Conservation (phyloP, 2,797 vertebrate genomes). For the Amniataba percoides region DNA sequence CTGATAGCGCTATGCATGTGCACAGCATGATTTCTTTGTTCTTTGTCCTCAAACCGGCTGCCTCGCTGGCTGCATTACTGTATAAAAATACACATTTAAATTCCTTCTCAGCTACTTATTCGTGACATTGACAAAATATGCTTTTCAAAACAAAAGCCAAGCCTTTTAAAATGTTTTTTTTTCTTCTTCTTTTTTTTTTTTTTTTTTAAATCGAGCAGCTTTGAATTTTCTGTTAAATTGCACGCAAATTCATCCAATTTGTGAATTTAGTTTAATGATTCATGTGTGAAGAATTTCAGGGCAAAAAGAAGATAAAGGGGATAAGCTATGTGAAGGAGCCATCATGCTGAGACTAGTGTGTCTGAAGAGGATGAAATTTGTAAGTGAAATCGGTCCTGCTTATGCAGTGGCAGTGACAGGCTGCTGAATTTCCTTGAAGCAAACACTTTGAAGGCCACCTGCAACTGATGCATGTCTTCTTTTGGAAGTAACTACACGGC, state of each 20-base stretch:
- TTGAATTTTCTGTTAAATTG: slow-evolving; percentile 14
- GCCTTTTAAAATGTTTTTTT: slow-evolving; percentile 8
- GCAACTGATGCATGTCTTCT: slow-evolving; percentile 17
- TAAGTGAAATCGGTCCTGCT: slow-evolving; percentile 35
- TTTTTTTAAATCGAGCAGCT: not conserved
- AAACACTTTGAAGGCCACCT: slow-evolving; percentile 14
- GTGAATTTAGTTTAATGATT: slow-evolving; percentile 29
- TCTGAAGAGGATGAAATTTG: slow-evolving; percentile 34
- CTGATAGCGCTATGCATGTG: slow-evolving; percentile 14
- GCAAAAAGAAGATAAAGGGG: slow-evolving; percentile 7
- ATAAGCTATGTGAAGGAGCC: slow-evolving; percentile 7
- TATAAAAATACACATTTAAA: slow-evolving; percentile 30
- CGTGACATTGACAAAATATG: slow-evolving; percentile 30
- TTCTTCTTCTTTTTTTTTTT: slow-evolving; percentile 23
- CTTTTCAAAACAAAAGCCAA: slow-evolving; percentile 26
- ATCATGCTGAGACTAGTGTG: slow-evolving; percentile 4
- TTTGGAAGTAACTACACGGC: slow-evolving; percentile 19
- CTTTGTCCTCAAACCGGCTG: slow-evolving; percentile 28
- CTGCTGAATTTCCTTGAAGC: slow-evolving; percentile 21
- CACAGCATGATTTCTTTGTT: slow-evolving; percentile 42
- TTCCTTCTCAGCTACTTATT: slow-evolving; percentile 27
- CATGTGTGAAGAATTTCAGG: not conserved
- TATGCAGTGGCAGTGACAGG: slow-evolving; percentile 13
- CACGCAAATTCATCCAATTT: slow-evolving; percentile 6
- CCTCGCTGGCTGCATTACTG: slow-evolving; percentile 7